Evolutionary conservation across 2,888 invertebrate species (phyloP), one percentile per base, ranked within the genome.

Genomic region (Eretmocerus hayati): DNA sequence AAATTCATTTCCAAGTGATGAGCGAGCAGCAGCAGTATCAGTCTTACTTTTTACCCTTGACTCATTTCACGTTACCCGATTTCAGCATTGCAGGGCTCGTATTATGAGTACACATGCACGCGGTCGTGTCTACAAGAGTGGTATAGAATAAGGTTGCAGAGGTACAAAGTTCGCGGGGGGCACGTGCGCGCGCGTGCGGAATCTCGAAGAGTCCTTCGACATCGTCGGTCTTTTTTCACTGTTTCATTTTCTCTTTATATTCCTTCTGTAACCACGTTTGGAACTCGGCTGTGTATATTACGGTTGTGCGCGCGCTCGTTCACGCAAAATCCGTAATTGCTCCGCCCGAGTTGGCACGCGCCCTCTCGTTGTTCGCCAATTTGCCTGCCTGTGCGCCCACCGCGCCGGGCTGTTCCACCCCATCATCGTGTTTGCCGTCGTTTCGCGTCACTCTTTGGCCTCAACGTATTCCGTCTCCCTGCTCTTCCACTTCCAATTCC

Each of bases 321-420:
- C 61, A 60, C 62, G 60, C 63, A 61, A 62, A 61, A 60, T 63
- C 61, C 61, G 58, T 70, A 70, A 71, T 71, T 71, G 70, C 69
- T 69, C 60, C 67, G 67, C 67, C 62, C 62, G 63, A 62, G 55
- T 69, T 33, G 39, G 66, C 63, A 63, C 67, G 64, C 59, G 44
- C 61, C 58, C 60, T 33, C 48, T 57, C 57, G 57, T 59, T 65
- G 63, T 64, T 67, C 65, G 66, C 62, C 64, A 64, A 69, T 68
- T 67, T 67, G 59, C 56, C 56, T 58, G 58, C n/a, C n/a, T 65
- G 63, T 64, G 66, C 65, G 66, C 62, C 64, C 64, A 69, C 67
- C 67, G 66, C 59, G 56, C 56, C 57, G 58, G 61, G 62, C 40
- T 35, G 38, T 33, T 9, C 41, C 58, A 54, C 56, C 59, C 53